Conservation (phyloP, 2,888 invertebrate species). For the Muschampia plurimacula region DNA sequence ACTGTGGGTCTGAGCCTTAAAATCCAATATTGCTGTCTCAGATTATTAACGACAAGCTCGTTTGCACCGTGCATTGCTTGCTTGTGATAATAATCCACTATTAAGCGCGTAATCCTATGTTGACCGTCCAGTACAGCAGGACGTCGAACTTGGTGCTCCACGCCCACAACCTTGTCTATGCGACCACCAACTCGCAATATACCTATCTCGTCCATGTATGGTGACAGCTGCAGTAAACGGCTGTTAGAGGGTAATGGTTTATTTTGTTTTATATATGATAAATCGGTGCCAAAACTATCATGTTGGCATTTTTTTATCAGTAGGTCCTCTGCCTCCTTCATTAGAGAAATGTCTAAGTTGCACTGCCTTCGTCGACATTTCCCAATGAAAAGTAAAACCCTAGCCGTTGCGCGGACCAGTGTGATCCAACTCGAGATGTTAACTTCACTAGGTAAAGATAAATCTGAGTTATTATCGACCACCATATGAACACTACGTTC, state of each 20-base stretch:
- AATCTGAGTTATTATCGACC: background rate
- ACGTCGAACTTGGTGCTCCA: background rate
- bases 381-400: background rate
- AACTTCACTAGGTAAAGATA: background rate
- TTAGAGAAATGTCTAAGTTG: background rate
- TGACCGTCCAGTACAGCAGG: background rate
- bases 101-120: background rate
- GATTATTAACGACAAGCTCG: constrained; percentile 8
- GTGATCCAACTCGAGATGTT: constrained; percentile 1
- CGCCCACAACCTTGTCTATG: background rate
- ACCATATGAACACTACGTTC: constrained; percentile 1
- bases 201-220: background rate
- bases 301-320: background rate
- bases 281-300: background rate
- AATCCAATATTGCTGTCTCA: background rate
- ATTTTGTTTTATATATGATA: background rate
- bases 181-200: background rate
- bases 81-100: background rate
- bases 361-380: background rate
- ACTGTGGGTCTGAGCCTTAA: background rate
- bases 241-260: background rate
- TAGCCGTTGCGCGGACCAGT: background rate
- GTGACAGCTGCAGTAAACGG: background rate
- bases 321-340: background rate
- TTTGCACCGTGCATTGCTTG: constrained; percentile 15